phyloP scores from a whole-genome alignment of 2,113 vertebrate genomes.

The Sinocyclocheilus anophthalmus region DNA sequence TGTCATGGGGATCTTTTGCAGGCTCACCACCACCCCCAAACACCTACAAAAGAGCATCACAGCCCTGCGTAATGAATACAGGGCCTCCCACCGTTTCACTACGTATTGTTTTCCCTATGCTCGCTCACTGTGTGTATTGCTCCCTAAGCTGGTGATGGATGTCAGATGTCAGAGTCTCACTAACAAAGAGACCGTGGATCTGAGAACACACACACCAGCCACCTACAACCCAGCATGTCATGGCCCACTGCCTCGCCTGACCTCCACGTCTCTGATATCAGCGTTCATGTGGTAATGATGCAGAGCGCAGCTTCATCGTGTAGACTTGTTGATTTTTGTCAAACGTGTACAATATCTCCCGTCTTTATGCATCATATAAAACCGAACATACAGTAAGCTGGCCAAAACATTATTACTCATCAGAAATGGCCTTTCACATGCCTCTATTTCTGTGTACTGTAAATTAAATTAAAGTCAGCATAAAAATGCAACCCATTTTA shows the following conservation, averaged over 20 bases:
- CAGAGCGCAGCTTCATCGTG: not conserved
- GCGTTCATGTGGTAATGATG: constrained; percentile 26
- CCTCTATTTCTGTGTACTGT: not conserved
- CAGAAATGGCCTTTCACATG: not conserved
- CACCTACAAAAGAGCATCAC: constrained; percentile 65
- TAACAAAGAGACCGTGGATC: constrained; percentile 48
- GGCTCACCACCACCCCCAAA: constrained; percentile 58
- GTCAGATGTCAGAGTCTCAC: constrained; percentile 63
- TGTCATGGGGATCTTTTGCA: constrained; percentile 60
- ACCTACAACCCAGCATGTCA: constrained; percentile 53
- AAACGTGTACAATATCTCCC: not conserved
- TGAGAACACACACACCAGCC: constrained; percentile 57
- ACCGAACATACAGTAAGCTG: not conserved
- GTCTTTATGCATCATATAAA: not conserved
- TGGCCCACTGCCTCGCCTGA: constrained; percentile 45
- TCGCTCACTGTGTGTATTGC: constrained; percentile 67
- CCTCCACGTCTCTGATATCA: constrained; percentile 44
- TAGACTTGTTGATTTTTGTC: not conserved
- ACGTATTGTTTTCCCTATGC: constrained; percentile 67
- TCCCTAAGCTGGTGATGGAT: constrained; percentile 73
- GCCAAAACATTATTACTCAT: not conserved
- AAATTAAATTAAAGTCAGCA: not conserved
- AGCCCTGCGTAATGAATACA: constrained; percentile 59
- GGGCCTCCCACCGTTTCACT: constrained; percentile 69
- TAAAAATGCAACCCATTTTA: not conserved